Percentiles rank a stretch among this genome's conserved stretches.
These are phyloP conservation scores for Sphaerophoria taeniata DNA, from an alignment of 2,888 invertebrate species.

Conservation along the genomic window DNA sequence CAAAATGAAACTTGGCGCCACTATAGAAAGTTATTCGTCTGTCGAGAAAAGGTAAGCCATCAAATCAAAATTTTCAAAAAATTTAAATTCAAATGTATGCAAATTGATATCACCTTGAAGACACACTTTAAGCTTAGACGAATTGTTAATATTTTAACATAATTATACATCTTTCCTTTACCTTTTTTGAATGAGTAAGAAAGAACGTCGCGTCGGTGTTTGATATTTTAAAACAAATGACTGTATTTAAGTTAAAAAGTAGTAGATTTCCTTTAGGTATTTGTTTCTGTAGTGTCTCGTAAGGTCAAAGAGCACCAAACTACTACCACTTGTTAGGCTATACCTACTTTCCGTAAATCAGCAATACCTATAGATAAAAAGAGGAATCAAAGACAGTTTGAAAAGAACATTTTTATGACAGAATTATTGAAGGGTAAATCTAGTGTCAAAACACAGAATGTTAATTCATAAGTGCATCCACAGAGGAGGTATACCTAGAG, in stretches of 20 bases:
- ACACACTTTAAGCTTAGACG: constrained; percentile 36
- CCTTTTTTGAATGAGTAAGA: background rate
- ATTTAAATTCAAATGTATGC: constrained; percentile 55
- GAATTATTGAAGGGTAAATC: no score
- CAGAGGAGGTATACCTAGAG: no score
- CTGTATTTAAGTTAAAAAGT: background rate
- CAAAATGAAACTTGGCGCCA: constrained; percentile 52
- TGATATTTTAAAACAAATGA: background rate
- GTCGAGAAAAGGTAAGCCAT: constrained; percentile 14
- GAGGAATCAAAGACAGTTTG: no score
- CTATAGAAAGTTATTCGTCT: constrained; percentile 54
- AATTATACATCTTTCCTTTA: constrained; percentile 12
- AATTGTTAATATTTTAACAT: constrained; percentile 35
- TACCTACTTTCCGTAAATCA: no score
- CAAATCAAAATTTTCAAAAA: constrained; percentile 22
- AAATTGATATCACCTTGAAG: constrained; percentile 50
- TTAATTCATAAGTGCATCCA: no score
- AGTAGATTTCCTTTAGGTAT: no score
- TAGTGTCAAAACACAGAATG: no score
- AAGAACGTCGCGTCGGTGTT: background rate
- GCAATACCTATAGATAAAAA: no score
- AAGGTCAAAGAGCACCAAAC: no score
- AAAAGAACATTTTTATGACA: no score
- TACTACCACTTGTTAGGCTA: no score
- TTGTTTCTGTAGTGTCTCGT: no score